Evolutionary conservation across 2,888 invertebrate species (phyloP), one percentile per base, ranked within the genome.

Genomic region (Ochlodes sylvanus): DNA sequence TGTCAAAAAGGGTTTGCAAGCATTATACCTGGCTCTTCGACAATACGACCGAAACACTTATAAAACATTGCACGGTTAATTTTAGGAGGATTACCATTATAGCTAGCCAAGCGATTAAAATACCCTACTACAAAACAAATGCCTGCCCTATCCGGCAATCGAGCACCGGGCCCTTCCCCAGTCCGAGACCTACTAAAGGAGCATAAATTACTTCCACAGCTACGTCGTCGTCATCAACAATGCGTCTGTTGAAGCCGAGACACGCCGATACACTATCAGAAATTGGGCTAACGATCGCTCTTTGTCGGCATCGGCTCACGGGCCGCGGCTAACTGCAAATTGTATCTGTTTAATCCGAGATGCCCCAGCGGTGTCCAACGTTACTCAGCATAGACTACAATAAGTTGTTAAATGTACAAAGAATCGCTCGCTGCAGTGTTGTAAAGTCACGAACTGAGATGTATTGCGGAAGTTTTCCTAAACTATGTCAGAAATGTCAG

Each of bases 251-350:
- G 19, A 12, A 10, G 12, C 50, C 19, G 9, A 21, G 41, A 54
- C 63, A 38, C 19, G 52, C 27, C 34, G 38, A 63, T 41, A 27
- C 21, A 5, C 52, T 27, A 15, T 52, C 38, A 41, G 52, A 50
- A 63, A 63, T 63, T 63, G 42, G 63, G 63, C 27, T 63, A 63
- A 63, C 54, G 63, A 42, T 63, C 54, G 52, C 54, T 63, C 63
- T 63, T 41, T 63, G 54, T 63, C 63, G 63, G 63, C 63, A 63
- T 19, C 41, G 52, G 19, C 54, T 54, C 54, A 17, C 54, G 52
- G 19, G 41, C 42, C 54, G 12, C 54, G 41, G 38, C 15, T 63
- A 54, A 63, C 54, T 63, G 63, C 63, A 54, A 42, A 63, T 54
- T 54, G 63, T 63, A 27, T 63, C 52, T 54, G 63, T 63, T 54